A percentile compares a stretch with the other conserved stretches of the same genome.
phyloP scores from a whole-genome alignment of 1,140 invertebrate species.

The Mactra quadrangularis region DNA sequence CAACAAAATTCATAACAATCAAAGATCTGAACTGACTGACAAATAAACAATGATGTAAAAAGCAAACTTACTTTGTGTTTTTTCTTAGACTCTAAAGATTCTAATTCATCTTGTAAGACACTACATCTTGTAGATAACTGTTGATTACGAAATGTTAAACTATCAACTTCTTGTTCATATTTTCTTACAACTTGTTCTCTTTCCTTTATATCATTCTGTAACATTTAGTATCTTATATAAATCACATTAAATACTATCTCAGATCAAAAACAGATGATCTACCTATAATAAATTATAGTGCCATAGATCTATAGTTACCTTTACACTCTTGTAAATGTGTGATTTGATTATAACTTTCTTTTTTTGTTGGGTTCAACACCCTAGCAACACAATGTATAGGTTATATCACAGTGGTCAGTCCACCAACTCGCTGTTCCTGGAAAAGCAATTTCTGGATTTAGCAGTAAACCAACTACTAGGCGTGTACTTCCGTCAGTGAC shows the following conservation, averaged over 20 bases:
- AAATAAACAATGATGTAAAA: neutral
- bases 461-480: too few species aligned
- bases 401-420: too few species aligned
- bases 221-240: too few species aligned
- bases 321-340: neutral
- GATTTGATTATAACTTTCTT: neutral
- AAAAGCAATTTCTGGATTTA: too few species aligned
- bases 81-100: constrained; percentile 85
- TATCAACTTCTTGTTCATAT: constrained; percentile 96
- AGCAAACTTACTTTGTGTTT: constrained; percentile 73
- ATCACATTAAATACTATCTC: neutral
- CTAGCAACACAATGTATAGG: too few species aligned
- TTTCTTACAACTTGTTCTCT: constrained; percentile 93
- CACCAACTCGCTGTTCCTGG: too few species aligned
- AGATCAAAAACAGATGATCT: neutral
- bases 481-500: too few species aligned
- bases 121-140: constrained; percentile 95
- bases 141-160: constrained; percentile 95
- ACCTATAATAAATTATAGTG: neutral
- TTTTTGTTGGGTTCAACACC: too few species aligned
- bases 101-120: constrained; percentile 95
- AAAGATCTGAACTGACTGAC: too few species aligned
- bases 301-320: neutral
- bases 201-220: constrained; percentile 90
- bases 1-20: too few species aligned